Evolutionary conservation across 2,113 vertebrate genomes (phyloP), one percentile per base, ranked within the genome.

Genomic region (Carollia perspicillata): DNA sequence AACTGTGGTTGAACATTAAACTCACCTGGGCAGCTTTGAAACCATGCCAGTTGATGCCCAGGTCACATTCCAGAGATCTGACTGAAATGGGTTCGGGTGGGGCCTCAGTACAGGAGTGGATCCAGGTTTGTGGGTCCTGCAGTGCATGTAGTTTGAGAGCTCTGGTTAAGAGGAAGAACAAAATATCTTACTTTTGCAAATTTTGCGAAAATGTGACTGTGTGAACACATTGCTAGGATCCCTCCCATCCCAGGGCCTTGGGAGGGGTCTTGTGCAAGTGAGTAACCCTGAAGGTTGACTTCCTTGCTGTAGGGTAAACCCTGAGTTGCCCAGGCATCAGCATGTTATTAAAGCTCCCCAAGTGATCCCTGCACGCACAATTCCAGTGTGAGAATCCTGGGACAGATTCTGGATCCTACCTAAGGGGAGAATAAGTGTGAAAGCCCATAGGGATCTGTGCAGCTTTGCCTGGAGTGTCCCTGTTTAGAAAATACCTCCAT

Each of bases 371-470:
- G 9, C 2, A 0, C 37, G 49, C 35, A n/a, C 20, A 71, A 22
- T n/a, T 84, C 23, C 30, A 53, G 18, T 2, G 14, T 33, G 30
- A 49, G 51, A 28, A 47, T 81, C 49, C 16, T 9, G 8, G 12
- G 40, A 28, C 42, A 42, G 30, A 69, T 28, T 91, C 37, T 7
- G 3, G 85, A 65, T 17, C 58, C 26, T 60, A 26, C n/a, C 35
- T 85, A 8, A 65, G 5, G 3, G 26, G 18, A 77, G 23, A 51
- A 26, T 42, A 37, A n/a, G 9, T 63, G 22, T 88, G 69, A 74
- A 40, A 44, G 16, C 33, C 35, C 0, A 0, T 37, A 18, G 40
- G 9, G n/a, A 47, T 42, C 40, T 22, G 0, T 18, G 11, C 6
- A 30, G 4, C 60, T 92, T 17, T 44, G 69, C 8, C 58, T 81